Percentiles rank a stretch among this genome's conserved stretches.
These are phyloP conservation scores for Torymus texanus DNA, from an alignment of 2,888 invertebrate genomes.

Conservation along the genomic window DNA sequence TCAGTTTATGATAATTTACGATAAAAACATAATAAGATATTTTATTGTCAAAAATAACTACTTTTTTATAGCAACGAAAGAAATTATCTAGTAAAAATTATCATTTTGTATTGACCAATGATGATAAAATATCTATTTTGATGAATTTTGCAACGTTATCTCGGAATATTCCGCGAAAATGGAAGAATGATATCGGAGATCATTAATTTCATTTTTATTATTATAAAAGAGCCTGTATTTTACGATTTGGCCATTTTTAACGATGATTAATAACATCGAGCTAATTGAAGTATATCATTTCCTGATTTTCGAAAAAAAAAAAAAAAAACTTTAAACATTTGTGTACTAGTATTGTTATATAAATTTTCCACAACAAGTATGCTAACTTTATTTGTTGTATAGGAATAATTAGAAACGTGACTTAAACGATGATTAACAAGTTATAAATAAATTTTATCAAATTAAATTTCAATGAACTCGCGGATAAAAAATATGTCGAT, in stretches of 20 bases:
- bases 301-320: too few relatives aligned
- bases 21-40: constrained; percentile 48
- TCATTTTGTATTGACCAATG: constrained; percentile 54
- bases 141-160: constrained; percentile 55
- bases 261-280: neutral
- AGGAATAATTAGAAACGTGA: constrained; percentile 25
- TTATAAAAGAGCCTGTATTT: constrained; percentile 3
- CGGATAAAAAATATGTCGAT: constrained; percentile 34
- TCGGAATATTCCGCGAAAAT: constrained; percentile 48
- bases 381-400: constrained; percentile 16
- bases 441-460: constrained; percentile 42
- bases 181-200: constrained; percentile 41
- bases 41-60: constrained; percentile 54
- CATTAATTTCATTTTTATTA: constrained; percentile 41
- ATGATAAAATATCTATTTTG: constrained; percentile 54
- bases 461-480: constrained; percentile 46
- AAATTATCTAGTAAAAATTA: constrained; percentile 54
- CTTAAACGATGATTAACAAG: constrained; percentile 36
- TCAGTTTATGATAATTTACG: constrained; percentile 41
- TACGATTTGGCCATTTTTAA: neutral
- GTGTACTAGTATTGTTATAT: too few relatives aligned
- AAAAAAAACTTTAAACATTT: too few relatives aligned
- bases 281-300: too few relatives aligned
- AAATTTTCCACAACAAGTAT: too few relatives aligned
- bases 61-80: constrained; percentile 36